Evolutionary conservation across 2,113 vertebrate genomes (phyloP), one percentile per base, ranked within the genome.

Genomic region (Hippocampus barbouri): DNA sequence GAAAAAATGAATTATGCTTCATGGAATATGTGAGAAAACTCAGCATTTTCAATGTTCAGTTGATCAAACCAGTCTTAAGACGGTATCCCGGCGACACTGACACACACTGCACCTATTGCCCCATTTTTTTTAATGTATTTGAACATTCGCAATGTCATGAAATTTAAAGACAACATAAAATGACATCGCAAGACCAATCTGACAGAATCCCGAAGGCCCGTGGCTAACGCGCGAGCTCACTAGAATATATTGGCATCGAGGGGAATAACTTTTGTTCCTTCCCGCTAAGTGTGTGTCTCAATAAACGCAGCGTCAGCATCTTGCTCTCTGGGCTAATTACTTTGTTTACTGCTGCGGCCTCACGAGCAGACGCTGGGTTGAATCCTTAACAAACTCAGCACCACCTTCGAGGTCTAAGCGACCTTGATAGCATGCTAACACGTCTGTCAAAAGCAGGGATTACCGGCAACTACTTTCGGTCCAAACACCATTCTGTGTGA

Each of bases 311-410:
- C 27, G 16, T 61, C 59, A 18, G 59, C 27, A 30, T 8, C 16
- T 61, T 18, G 27, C 16, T 61, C 27, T 61, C 10, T 30, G 27
- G 30, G 27, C 59, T 61, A 61, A 61, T 61, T 30, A 61, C 27
- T 61, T 34, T 61, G 59, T 61, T 61, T 61, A 61, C 59, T 34
- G 59, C 59, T 34, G 59, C 59, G 16, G 59, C 27, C 15, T 61
- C 18, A 34, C 59, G 59, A 34, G 15, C 27, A 30, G 59, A 61
- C 59, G 27, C 27, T 16, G 30, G 14, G 27, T 61, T 3, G 59
- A 61, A 61, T 34, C 30, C 59, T 18, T 61, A 61, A 61, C 15
- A 3, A 61, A 20, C 14, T 5, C 59, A 1, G 27, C 59, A 16
- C 27, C 30, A 18, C 27, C 59, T 61, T 61, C 1, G 27, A 34